Conservation (phyloP, 2,797 vertebrate species). For the Threskiornis aethiopicus region DNA sequence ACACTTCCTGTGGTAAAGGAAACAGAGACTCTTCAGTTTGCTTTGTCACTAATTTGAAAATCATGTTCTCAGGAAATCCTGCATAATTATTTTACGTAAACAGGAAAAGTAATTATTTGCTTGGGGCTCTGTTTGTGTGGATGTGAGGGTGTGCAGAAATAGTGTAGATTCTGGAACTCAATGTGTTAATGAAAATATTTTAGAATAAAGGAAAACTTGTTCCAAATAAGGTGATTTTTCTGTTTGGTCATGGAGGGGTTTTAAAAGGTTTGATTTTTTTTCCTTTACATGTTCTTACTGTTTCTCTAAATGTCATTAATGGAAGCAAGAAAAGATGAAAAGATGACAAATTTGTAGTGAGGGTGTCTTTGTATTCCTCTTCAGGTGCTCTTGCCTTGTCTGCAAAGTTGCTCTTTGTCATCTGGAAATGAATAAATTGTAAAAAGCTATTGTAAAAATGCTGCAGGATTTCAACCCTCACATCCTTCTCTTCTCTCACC, state of each 20-base stretch:
- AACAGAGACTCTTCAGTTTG: conserved; percentile 64
- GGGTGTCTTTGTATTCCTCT: not conserved
- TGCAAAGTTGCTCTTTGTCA: not conserved
- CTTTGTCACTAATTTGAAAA: conserved; percentile 72
- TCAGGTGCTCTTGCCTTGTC: conserved; percentile 10
- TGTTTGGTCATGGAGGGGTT: not conserved
- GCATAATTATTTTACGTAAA: conserved; percentile 69
- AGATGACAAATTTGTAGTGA: not conserved
- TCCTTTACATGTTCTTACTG: not conserved
- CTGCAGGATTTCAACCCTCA: conserved; percentile 11
- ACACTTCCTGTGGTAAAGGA: conserved; percentile 68
- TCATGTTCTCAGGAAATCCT: conserved; percentile 70
- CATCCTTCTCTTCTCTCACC: conserved; percentile 1
- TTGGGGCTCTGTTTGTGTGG: conserved; percentile 9
- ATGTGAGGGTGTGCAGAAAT: not conserved
- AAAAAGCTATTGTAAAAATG: conserved; percentile 26
- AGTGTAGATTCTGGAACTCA: not conserved
- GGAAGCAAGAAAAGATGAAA: not conserved
- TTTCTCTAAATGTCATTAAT: not conserved
- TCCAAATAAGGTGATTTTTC: conserved; percentile 24
- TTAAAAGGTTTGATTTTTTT: not conserved
- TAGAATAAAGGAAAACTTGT: not conserved
- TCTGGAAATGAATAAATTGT: conserved; percentile 26
- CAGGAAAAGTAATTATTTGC: conserved; percentile 73
- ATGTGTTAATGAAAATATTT: not conserved